Percentiles rank a stretch among this genome's conserved stretches.
Conservation (phyloP, 2,113 vertebrate genomes). For the Asarcornis scutulata region DNA sequence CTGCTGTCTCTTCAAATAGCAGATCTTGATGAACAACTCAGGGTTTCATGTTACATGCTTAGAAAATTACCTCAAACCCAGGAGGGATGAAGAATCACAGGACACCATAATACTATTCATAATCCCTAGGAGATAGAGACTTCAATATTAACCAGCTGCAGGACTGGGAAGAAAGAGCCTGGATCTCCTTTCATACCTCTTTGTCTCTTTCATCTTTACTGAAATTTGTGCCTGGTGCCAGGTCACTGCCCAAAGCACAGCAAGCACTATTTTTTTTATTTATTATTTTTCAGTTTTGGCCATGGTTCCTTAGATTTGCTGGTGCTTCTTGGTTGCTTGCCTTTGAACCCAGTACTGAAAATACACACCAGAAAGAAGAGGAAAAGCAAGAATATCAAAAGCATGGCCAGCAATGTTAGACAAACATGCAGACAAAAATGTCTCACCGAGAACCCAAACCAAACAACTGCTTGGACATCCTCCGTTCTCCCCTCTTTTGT, state of each 20-base stretch:
- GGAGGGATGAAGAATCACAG: background rate
- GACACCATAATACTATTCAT: background rate
- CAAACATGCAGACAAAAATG: background rate
- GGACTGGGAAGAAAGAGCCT: background rate
- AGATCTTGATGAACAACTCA: background rate
- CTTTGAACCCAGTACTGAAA: background rate
- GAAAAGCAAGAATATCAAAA: background rate
- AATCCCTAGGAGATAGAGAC: background rate
- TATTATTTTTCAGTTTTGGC: background rate
- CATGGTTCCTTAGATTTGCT: background rate
- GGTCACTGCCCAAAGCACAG: background rate
- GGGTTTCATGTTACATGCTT: background rate
- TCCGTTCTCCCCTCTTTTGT: background rate
- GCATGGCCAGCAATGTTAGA: background rate
- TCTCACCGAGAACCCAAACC: background rate
- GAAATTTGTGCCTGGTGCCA: background rate
- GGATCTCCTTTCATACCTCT: background rate
- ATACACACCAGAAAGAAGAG: background rate
- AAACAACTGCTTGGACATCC: background rate
- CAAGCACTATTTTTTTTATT: background rate
- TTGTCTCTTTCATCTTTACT: background rate
- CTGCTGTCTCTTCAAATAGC: background rate
- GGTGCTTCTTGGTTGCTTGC: background rate
- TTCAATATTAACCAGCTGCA: background rate
- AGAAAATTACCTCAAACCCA: background rate